Conservation (phyloP, 1,140 invertebrate species). For the Tetramorium parvispinum region DNA sequence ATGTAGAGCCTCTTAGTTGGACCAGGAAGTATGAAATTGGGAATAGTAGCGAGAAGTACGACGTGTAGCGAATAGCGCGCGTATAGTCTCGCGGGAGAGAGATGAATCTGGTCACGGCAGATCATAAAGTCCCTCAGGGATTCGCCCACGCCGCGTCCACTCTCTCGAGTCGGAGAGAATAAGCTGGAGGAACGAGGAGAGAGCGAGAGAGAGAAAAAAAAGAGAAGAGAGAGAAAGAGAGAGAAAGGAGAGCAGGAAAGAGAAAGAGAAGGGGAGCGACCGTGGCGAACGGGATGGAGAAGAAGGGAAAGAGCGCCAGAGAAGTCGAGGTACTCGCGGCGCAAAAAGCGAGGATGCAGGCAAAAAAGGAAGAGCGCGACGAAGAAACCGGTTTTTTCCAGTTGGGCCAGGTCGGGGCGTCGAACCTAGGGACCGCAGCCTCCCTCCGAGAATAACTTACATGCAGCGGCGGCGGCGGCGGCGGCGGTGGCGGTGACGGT, state of each 20-base stretch:
- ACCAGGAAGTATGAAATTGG: slow-evolving; percentile 74
- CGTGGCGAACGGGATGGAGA: slow-evolving; percentile 61
- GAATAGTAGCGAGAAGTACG: slow-evolving; percentile 67
- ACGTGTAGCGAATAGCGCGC: slow-evolving; percentile 59
- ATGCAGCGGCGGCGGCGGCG: slow-evolving; percentile 71
- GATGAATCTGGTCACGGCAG: slow-evolving; percentile 83
- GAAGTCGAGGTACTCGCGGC: slow-evolving; percentile 72
- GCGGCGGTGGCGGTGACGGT: slow-evolving; percentile 31
- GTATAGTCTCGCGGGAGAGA: slow-evolving; percentile 46
- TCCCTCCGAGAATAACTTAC: slow-evolving; percentile 86
- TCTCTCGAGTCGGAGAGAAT: slow-evolving; percentile 66
- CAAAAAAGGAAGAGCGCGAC: slow-evolving; percentile 83
- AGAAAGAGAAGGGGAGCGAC: slow-evolving; percentile 43
- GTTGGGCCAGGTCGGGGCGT: slow-evolving; percentile 86
- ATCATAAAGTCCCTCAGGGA: slow-evolving; percentile 80
- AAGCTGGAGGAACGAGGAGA: slow-evolving; percentile 24
- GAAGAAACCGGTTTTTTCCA: slow-evolving; percentile 87
- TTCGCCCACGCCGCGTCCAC: slow-evolving; percentile 80
- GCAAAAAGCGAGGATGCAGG: slow-evolving; percentile 82
- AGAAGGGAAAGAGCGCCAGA: slow-evolving; percentile 73
- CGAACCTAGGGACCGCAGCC: slow-evolving; percentile 85
- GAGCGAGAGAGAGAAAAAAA: slow-evolving; percentile 20
- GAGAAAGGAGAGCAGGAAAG: slow-evolving; percentile 24
- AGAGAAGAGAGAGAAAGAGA: neutral
- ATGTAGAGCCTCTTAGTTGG: neutral